Percentiles rank a stretch among this genome's conserved stretches.
phyloP scores from a whole-genome alignment of 2,113 vertebrate genomes.

The Gallinago media region DNA sequence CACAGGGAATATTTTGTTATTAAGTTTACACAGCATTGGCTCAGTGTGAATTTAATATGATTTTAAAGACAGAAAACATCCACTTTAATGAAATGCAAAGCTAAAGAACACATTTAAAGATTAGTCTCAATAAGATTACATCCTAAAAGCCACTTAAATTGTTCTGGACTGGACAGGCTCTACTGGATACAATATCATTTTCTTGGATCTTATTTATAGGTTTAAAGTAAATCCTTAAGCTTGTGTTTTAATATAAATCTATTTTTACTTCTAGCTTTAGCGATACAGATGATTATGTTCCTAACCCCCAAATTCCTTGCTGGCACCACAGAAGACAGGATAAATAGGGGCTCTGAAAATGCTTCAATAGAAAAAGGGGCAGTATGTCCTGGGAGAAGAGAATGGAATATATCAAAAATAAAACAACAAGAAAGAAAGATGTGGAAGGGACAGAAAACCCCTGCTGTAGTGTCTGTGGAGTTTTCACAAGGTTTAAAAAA shows the following conservation, averaged over 20 bases:
- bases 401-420: not conserved
- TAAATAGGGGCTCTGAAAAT: not conserved
- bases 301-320: not conserved
- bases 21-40: not conserved
- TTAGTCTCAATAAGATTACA: constrained; percentile 53
- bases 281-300: not conserved
- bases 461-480: not conserved
- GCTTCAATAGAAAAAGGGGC: not conserved
- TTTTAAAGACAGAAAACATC: constrained; percentile 51
- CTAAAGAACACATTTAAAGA: constrained; percentile 60
- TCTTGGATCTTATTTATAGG: constrained; percentile 39
- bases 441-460: not conserved
- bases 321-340: not conserved
- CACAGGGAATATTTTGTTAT: constrained; percentile 17
- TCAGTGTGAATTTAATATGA: constrained; percentile 30
- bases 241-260: constrained; percentile 35
- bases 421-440: not conserved
- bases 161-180: constrained; percentile 25
- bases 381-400: not conserved
- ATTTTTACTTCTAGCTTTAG: constrained; percentile 33
- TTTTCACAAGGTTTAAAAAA: not conserved
- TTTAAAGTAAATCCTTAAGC: constrained; percentile 43
- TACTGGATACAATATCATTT: constrained; percentile 9
- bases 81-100: constrained; percentile 55
- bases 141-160: constrained; percentile 62